phyloP scores from a whole-genome alignment of 64 coral and sea anemone species.

The Orbicella faveolata region DNA sequence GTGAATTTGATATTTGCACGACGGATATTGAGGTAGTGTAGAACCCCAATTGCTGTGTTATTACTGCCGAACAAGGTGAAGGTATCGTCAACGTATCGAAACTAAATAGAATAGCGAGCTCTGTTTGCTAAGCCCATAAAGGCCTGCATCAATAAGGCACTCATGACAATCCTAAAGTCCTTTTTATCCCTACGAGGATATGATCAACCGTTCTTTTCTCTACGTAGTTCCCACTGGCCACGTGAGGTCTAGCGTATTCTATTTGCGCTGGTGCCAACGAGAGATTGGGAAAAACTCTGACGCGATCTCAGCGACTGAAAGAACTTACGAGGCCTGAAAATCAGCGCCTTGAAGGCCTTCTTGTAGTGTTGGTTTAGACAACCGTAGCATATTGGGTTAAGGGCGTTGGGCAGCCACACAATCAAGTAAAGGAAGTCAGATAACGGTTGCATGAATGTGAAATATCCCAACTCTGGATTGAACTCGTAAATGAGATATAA shows the following conservation, averaged over 20 bases:
- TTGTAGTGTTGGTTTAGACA: conserved; percentile 80
- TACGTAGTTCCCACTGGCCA: neutral
- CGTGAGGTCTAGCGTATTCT: neutral
- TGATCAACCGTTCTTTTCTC: no score
- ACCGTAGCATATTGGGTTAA: conserved; percentile 83
- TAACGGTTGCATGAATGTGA: conserved; percentile 16
- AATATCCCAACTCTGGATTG: neutral
- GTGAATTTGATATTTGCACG: no score
- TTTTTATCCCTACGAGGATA: no score
- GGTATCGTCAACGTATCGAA: no score
- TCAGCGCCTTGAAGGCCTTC: conserved; percentile 47
- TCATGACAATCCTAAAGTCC: no score
- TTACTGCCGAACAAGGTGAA: no score
- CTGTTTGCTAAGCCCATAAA: no score
- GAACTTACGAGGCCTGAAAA: conserved; percentile 17
- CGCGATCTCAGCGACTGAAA: neutral
- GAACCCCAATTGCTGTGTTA: no score
- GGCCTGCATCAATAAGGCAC: no score
- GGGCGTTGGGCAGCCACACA: conserved; percentile 77
- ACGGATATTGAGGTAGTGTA: no score
- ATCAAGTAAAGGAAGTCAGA: conserved; percentile 64
- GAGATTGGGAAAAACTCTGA: neutral
- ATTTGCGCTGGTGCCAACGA: neutral
- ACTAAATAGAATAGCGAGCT: no score
- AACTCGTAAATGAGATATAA: conserved; percentile 52